A percentile compares a stretch with the other conserved stretches of the same genome.
Conservation (phyloP, 35 echinoderm and acorn worm species). For the Eucidaris tribuloides region DNA sequence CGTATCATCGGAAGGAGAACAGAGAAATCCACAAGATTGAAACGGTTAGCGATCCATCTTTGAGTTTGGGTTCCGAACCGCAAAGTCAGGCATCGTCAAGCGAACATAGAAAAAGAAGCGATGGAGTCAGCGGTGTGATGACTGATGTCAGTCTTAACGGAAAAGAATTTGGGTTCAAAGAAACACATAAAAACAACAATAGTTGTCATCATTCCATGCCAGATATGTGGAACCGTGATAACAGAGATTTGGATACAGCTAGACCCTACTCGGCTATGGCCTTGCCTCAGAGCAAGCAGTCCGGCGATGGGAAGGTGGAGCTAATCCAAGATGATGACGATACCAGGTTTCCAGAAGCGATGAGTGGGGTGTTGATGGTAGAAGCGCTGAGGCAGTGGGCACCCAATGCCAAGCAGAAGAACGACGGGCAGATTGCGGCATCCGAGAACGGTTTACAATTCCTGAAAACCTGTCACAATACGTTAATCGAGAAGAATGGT, state of each 20-base stretch:
- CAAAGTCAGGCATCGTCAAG: too few species aligned
- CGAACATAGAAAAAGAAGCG: too few species aligned
- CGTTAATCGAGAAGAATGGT: too few species aligned
- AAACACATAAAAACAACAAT: constrained; percentile 10
- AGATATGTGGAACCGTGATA: neutral
- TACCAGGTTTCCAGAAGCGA: neutral
- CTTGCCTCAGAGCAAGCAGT: neutral
- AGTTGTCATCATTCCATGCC: neutral
- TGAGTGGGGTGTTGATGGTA: constrained; percentile 38
- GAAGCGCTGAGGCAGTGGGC: constrained; percentile 58
- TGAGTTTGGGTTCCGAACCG: too few species aligned
- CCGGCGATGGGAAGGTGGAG: neutral
- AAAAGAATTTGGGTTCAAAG: neutral
- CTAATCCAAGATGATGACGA: neutral
- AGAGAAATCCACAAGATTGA: neutral
- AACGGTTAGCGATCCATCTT: neutral
- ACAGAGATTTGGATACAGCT: neutral
- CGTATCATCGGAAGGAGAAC: neutral
- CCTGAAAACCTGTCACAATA: constrained; percentile 4
- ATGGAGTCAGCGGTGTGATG: too few species aligned
- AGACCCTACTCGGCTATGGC: neutral
- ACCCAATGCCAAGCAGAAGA: constrained; percentile 12
- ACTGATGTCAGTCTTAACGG: too few species aligned
- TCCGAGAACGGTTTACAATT: neutral
- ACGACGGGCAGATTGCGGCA: constrained; percentile 9